Base-by-base conservation (phyloP, 64 coral and sea anemone genomes). In the Montipora sp. region DNA sequence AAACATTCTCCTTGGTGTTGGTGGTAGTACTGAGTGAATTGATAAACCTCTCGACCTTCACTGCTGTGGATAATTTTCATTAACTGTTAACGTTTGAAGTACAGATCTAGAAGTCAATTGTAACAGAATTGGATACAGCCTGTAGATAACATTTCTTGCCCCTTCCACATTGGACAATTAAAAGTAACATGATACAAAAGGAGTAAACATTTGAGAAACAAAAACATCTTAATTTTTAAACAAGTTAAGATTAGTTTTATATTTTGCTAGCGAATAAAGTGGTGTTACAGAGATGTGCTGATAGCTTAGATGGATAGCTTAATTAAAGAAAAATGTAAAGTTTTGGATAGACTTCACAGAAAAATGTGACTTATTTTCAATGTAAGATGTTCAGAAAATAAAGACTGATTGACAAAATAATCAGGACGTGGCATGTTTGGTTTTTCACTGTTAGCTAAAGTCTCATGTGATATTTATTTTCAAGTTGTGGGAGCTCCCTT, bases 341-440 rank as follows among this genome's bases (percentile, higher is more conserved):
- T 84, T 84, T 78, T 84, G 67, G 7, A 84, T 71, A 72, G 61
- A 85, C 14, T 70, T 85, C 18, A 7, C n/a, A 85, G 19, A n/a
- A 10, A 36, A 71, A 85, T 50, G 59, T 20, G 49, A 8, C 15
- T 71, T 72, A 48, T 85, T 71, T 84, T 85, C 45, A 50, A 65
- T 71, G 46, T 78, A 49, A 49, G 46, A 78, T 12, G 43, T 72
- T 84, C 65, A 22, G 65, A 18, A 84, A 84, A 11, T 81, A 81
- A 81, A 81, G 53, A 70, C 13, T 23, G 13, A 27, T 8, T 80
- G 27, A 67, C 16, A 69, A 70, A 14, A 15, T 12, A 63, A 57
- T 57, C 53, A 57, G 36, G 36, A 36, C 36, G 36, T 36, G 36
- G 36, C 36, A 36, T 55, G 51, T 55, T 10, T 55, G 51, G 1